Evolutionary conservation across 2,113 vertebrate species (phyloP).

Genomic region (Oryzias melastigma): DNA sequence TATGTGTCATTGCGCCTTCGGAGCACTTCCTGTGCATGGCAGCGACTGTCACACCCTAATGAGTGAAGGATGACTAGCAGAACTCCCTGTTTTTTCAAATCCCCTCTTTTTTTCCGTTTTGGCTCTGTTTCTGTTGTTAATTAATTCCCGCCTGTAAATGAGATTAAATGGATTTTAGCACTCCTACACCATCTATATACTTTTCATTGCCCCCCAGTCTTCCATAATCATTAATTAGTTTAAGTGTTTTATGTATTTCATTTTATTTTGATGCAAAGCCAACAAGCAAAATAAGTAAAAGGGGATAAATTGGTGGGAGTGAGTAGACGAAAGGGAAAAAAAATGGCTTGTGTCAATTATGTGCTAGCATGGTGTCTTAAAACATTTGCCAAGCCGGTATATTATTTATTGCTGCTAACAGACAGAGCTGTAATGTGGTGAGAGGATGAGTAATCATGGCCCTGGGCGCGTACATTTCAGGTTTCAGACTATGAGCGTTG

Average conservation of each 20-base stretch:
- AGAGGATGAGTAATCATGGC: slow-evolving; percentile 61
- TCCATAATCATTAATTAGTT: slow-evolving; percentile 69
- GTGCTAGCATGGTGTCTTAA: slow-evolving; percentile 45
- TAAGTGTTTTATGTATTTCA: slow-evolving; percentile 73
- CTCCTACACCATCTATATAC: slow-evolving; percentile 69
- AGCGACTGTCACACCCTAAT: slow-evolving; percentile 39
- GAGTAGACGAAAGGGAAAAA: neutral
- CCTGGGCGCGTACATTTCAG: slow-evolving; percentile 33
- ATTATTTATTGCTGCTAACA: slow-evolving; percentile 70
- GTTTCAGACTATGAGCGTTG: slow-evolving; percentile 27
- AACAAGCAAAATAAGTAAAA: slow-evolving; percentile 44
- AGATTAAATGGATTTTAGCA: slow-evolving; percentile 70
- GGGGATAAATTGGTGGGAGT: slow-evolving; percentile 21
- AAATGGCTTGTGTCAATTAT: slow-evolving; percentile 59
- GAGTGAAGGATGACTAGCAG: slow-evolving; percentile 53
- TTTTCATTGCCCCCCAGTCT: slow-evolving; percentile 60
- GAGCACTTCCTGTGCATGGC: slow-evolving; percentile 30
- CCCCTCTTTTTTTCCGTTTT: slow-evolving; percentile 28
- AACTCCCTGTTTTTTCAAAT: slow-evolving; percentile 48
- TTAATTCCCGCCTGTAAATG: slow-evolving; percentile 68
- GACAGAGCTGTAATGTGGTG: slow-evolving; percentile 44
- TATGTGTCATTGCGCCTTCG: slow-evolving; percentile 7
- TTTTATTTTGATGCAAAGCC: slow-evolving; percentile 63
- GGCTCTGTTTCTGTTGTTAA: slow-evolving; percentile 51
- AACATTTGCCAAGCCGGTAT: slow-evolving; percentile 43